Base-by-base conservation (phyloP, 2,888 invertebrate genomes). In the Agrotis exclamationis region DNA sequence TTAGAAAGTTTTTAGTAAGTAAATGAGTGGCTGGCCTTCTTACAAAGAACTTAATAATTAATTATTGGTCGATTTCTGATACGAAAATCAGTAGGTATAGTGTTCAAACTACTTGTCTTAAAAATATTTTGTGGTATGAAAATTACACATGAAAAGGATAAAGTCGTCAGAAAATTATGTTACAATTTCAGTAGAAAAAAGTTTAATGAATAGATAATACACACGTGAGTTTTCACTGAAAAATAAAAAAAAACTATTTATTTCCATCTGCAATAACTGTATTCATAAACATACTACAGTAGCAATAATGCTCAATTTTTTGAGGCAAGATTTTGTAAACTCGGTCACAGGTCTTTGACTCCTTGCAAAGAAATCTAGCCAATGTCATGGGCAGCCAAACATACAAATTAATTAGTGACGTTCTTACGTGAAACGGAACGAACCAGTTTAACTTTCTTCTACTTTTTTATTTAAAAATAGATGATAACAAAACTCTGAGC, bases 1-100 rank as follows among this genome's bases (percentile, higher is more conserved):
- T 51, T 58, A 45, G 45, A 56, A 77, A 77, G 60, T 57, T n/a
- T 62, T 44, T 9, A 11, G 20, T 18, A 24, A 18, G 33, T 28
- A 3, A 24, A 28, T 33, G 14, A 57, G 20, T 47, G n/a, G 13
- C 28, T 53, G 39, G 28, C n/a, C 71, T 74, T 57, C 59, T 58
- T 44, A 44, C 2, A 39, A 24, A 24, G 59, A 68, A 45, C 39
- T n/a, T 20, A 53, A 54, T 47, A 53, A 22, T 16, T 28, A 11
- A 18, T 54, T 28, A 18, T 18, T 54, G 11, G 11, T 28, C 3
- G 3, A 54, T 28, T 48, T 22, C n/a, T n/a, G 51, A 22, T 58
- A 39, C 50, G 16, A 48, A 54, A 59, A 58, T 53, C 16, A 13
- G 6, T 18, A n/a, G n/a, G n/a, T n/a, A 4, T 4, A 33, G 13